Base-by-base conservation (phyloP, 2,888 invertebrate genomes). In the Abrostola tripartita region DNA sequence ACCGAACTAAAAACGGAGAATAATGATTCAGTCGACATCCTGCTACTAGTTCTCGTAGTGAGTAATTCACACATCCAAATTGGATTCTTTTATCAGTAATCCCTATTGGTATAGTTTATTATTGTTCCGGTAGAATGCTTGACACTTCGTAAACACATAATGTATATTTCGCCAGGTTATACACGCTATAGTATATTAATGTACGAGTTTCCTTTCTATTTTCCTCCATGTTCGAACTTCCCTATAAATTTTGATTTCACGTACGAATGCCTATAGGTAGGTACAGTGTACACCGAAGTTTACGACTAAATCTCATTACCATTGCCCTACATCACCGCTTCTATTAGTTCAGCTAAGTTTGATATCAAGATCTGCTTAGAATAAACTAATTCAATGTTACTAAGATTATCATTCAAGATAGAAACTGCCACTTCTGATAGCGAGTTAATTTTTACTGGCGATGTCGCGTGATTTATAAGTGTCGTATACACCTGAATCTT, bases 371-470 rank as follows among this genome's bases (percentile, higher is more conserved):
- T 68, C 62, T 68, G 53, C 60, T 69, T 60, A 57, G 41, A 69
- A 74, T 70, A 70, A 71, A 60, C 63, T 63, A 59, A 59, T 74
- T 60, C 42, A 74, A 60, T 64, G 53, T 42, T 51, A 60, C 47
- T 35, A 14, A 58, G 57, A 74, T 74, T 58, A 61, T 52, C 52
- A 51, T 52, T 52, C 41, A 51, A 11, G 61, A 59, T 55, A 70
- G 37, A 53, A 10, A 49, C 47, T 44, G 65, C 38, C 60, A 47
- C 12, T 47, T 53, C 40, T 50, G 59, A 42, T 52, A 36, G 11
- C 36, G 5, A 56, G 10, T 51, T 67, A 63, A 63, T 62, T 63
- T 56, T 59, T 55, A 42, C 52, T 55, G 62, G 40, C 41, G 42
- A 49, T 24, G 35, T 24, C 38, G 24, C 12, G 50, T n/a, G 37